Evolutionary conservation across 2,113 vertebrate genomes (phyloP).

Genomic region (human (Homo sapiens)): GRCh38 chr1:120307001-120307500

Average conservation of each 20-base stretch:
- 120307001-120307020: conserved; percentile 35
- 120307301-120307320: neutral
- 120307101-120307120: neutral
- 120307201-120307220: neutral
- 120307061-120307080: neutral
- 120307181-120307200: neutral
- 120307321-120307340: neutral
- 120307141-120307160: conserved; percentile 10
- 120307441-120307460: neutral
- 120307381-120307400: neutral
- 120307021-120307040: conserved; percentile 52
- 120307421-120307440: neutral
- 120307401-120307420: neutral
- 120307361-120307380: neutral
- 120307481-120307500: neutral
- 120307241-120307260: neutral
- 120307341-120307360: neutral
- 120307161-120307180: neutral
- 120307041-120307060: neutral
- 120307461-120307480: neutral
- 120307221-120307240: neutral
- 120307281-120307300: neutral
- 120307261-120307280: neutral
- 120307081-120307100: neutral
- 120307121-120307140: neutral